These are phyloP conservation scores for Pardosa pseudoannulata DNA, from an alignment of 2,888 invertebrate genomes.

Conservation along the genomic window DNA sequence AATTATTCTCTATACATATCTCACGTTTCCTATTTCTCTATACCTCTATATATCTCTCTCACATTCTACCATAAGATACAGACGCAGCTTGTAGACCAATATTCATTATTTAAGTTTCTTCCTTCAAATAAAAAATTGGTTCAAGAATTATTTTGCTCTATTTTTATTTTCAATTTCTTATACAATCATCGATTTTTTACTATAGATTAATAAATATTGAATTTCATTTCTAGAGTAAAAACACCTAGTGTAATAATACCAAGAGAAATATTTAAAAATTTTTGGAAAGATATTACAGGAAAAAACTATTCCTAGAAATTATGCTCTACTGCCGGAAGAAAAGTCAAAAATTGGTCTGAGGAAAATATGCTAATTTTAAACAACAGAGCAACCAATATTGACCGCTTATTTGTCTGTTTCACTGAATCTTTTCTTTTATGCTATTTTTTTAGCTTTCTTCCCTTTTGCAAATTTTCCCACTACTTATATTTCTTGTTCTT, in stretches of 20 bases:
- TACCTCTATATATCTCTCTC: too few relatives aligned
- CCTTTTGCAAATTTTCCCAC: conserved; percentile 33
- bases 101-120: too few relatives aligned
- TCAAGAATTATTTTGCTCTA: neutral
- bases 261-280: conserved; percentile 42
- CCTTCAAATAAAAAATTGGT: too few relatives aligned
- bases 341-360: conserved; percentile 37
- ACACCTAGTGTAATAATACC: conserved; percentile 53
- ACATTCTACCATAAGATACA: too few relatives aligned
- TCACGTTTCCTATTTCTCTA: too few relatives aligned
- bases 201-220: conserved; percentile 62
- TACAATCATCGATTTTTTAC: conserved; percentile 31
- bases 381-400: conserved; percentile 44
- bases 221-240: conserved; percentile 37
- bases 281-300: conserved; percentile 10
- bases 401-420: conserved; percentile 30
- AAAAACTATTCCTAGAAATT: conserved; percentile 7
- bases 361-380: conserved; percentile 62
- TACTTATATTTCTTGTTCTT: conserved; percentile 25
- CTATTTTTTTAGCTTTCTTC: conserved; percentile 15
- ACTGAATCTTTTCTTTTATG: neutral
- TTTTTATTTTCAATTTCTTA: conserved; percentile 35
- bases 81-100: too few relatives aligned
- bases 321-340: conserved; percentile 16
- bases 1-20: too few relatives aligned